Evolutionary conservation across 2,888 invertebrate genomes (phyloP).

Genomic region (Dynastes maya): DNA sequence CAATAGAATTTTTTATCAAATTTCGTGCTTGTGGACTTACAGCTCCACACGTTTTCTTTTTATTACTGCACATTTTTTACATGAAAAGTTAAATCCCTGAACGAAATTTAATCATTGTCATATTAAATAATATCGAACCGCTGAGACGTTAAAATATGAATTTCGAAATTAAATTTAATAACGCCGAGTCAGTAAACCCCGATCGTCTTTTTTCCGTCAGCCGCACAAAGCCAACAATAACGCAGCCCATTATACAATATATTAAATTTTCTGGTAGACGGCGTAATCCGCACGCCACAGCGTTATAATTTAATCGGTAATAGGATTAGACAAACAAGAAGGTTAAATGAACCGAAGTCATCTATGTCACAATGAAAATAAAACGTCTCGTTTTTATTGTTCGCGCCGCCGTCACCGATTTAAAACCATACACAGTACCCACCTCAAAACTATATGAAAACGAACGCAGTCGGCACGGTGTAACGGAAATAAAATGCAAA

Average conservation of each 20-base stretch:
- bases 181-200: constrained; percentile 18
- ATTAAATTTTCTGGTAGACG: constrained; percentile 40
- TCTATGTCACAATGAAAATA: constrained; percentile 22
- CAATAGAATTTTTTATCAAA: too few relatives aligned
- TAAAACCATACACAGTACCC: constrained; percentile 6
- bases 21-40: too few relatives aligned
- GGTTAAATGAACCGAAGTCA: constrained; percentile 16
- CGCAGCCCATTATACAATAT: not conserved
- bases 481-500: constrained; percentile 50
- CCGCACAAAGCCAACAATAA: constrained; percentile 19
- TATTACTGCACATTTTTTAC: not conserved
- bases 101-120: constrained; percentile 20
- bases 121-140: constrained; percentile 21
- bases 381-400: constrained; percentile 27
- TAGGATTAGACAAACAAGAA: constrained; percentile 35
- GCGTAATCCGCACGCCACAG: constrained; percentile 24
- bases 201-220: constrained; percentile 19
- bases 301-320: constrained; percentile 37
- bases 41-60: too few relatives aligned
- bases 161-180: constrained; percentile 44
- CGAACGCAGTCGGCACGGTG: constrained; percentile 32
- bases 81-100: not conserved
- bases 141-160: constrained; percentile 16
- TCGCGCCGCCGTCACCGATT: not conserved
- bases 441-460: constrained; percentile 31